Base-by-base conservation (phyloP, 2,113 vertebrate genomes). In the Ailuropoda melanoleuca region DNA sequence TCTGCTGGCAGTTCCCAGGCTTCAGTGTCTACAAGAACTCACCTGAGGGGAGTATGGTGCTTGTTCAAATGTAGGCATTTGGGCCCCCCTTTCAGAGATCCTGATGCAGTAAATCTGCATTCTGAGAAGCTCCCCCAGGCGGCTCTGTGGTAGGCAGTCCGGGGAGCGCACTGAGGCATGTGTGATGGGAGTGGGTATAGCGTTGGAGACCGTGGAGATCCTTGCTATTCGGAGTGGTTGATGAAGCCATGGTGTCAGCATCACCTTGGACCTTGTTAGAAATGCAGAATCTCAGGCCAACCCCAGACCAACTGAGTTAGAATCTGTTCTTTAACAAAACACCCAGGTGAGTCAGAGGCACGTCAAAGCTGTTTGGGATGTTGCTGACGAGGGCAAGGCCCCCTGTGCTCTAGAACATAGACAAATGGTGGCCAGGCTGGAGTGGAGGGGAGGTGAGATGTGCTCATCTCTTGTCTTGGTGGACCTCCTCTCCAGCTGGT, bases 1-100 rank as follows among this genome's bases (percentile, higher is more conserved):
- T 21, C n/a, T 24, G 0, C 64, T 1, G 31, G 34, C 4, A 4
- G 48, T 31, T 17, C 37, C 55, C 34, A 26, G 14, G 50, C n/a
- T 7, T 75, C 21, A 8, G 15, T 17, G 34, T 75, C 66, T 18
- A 1, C 29, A 21, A 48, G 56, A 46, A 46, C 31, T n/a, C 26
- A 15, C 26, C n/a, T 4, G 11, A 26, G 66, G 75, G 24, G 17
- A 43, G 10, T 23, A 29, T 4, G 34, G 39, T 19, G 8, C 75
- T 50, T 18, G 5, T 90, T 24, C 18, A 23, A 12, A 53, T 13
- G 6, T 74, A 46, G 75, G 34, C 21, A 43, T 43, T 8, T 17
- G 14, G 12, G 3, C 6, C 15, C 37, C 1, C 6, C 23, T 13
- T 31, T 31, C 62, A 56, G 56, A 75, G 58, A 37, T 68, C 34